Evolutionary conservation across 2,888 invertebrate genomes (phyloP).

Genomic region (Drosophila paracracens): DNA sequence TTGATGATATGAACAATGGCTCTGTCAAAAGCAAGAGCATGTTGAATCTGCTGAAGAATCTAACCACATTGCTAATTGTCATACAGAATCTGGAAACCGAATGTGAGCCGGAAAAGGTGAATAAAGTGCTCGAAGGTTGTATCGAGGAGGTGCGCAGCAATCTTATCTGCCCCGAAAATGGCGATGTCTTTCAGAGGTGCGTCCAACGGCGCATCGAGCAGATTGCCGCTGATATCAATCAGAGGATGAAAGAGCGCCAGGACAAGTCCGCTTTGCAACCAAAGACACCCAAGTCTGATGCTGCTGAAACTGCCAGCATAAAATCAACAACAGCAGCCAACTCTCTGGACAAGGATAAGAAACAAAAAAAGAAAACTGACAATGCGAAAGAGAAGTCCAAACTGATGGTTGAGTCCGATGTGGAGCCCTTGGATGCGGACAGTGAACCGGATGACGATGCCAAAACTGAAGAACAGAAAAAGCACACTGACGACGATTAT

Average conservation of each 20-base stretch:
- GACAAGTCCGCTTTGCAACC: conserved; percentile 16
- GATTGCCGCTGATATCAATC: conserved; percentile 81
- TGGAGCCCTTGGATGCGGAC: conserved; percentile 48
- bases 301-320: not conserved
- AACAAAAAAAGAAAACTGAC: not conserved
- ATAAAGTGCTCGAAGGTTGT: conserved; percentile 96
- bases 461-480: conserved; percentile 17
- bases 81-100: conserved; percentile 85
- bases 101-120: conserved; percentile 91
- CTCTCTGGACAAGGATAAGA: not conserved
- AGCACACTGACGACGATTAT: conserved; percentile 7
- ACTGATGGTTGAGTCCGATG: conserved; percentile 23
- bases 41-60: conserved; percentile 92
- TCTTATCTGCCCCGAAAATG: conserved; percentile 89
- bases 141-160: conserved; percentile 93
- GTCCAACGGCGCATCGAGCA: conserved; percentile 94
- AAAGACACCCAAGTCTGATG: conserved; percentile 47
- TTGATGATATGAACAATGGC: conserved; percentile 89
- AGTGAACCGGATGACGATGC: conserved; percentile 32
- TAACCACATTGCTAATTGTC: conserved; percentile 92
- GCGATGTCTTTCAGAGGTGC: conserved; percentile 92
- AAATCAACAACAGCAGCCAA: not conserved
- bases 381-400: conserved; percentile 7
- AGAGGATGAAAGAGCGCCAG: conserved; percentile 64
- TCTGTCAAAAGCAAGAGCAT: conserved; percentile 87